These are phyloP conservation scores for Augiades crinisus DNA, from an alignment of 2,888 invertebrate species.

Conservation along the genomic window DNA sequence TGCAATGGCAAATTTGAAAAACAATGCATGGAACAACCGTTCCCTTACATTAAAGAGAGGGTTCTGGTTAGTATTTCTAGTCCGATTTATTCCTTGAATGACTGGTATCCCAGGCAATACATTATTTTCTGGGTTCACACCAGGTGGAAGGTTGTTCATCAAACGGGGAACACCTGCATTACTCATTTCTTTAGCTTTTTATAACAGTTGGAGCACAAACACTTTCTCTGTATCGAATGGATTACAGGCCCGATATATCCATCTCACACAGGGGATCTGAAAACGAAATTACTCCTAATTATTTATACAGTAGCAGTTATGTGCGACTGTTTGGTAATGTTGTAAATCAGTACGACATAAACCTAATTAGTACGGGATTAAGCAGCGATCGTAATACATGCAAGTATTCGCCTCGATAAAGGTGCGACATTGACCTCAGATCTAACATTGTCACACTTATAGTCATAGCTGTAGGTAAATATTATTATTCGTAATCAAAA, in stretches of 20 bases:
- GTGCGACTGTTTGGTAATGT: background rate
- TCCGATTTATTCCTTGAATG: conserved; percentile 73
- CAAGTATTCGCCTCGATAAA: conserved; percentile 31
- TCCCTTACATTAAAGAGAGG: conserved; percentile 93
- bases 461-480: conserved; percentile 14
- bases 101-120: conserved; percentile 79
- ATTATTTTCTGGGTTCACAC: conserved; percentile 77
- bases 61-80: conserved; percentile 85
- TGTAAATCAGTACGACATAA: conserved; percentile 13
- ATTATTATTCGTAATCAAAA: conserved; percentile 5
- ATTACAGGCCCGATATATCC: conserved; percentile 33
- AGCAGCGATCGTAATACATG: conserved; percentile 8
- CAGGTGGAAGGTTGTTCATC: conserved; percentile 70
- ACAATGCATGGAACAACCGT: conserved; percentile 95
- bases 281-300: conserved; percentile 46
- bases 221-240: conserved; percentile 18
- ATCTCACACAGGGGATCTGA: conserved; percentile 55
- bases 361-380: conserved; percentile 21
- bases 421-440: conserved; percentile 40
- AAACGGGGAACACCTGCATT: conserved; percentile 57
- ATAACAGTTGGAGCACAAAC: background rate
- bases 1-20: conserved; percentile 94
- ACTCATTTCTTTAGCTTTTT: conserved; percentile 47
- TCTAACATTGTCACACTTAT: conserved; percentile 7
- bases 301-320: background rate